Percentiles rank a stretch among this genome's conserved stretches.
Evolutionary conservation across 2,888 invertebrate genomes (phyloP).

Genomic region (Luperina testacea): DNA sequence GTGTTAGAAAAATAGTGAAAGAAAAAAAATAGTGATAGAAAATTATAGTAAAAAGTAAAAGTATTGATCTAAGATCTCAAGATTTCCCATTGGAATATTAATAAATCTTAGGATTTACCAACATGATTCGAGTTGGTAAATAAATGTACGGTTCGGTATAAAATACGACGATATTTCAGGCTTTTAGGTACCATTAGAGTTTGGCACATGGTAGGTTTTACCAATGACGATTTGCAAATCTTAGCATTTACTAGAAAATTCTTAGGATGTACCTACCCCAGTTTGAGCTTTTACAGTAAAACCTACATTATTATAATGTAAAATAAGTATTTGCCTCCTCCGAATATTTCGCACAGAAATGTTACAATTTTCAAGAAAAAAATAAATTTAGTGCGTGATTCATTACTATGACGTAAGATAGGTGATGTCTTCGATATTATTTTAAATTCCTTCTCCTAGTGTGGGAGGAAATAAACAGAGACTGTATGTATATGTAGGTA

Average conservation of each 20-base stretch:
- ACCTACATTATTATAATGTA: not conserved
- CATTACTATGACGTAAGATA: constrained; percentile 55
- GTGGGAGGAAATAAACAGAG: constrained; percentile 56
- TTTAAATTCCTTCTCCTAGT: constrained; percentile 34
- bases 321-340: not conserved
- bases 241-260: not conserved
- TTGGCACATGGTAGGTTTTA: not conserved
- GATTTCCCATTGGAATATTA: too few species aligned
- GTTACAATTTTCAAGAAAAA: constrained; percentile 1
- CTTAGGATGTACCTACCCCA: too few species aligned
- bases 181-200: not conserved
- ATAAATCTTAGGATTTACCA: not conserved
- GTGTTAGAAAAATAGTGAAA: too few species aligned
- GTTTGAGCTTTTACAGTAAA: not conserved
- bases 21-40: too few species aligned
- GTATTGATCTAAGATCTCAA: too few species aligned
- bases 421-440: constrained; percentile 44
- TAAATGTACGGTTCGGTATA: not conserved
- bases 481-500: constrained; percentile 8
- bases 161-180: not conserved
- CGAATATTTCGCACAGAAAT: not conserved
- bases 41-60: too few species aligned
- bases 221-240: not conserved
- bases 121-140: not conserved
- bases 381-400: constrained; percentile 35